Evolutionary conservation across 2,113 vertebrate genomes (phyloP).

Genomic region (Chinchilla lanigera): DNA sequence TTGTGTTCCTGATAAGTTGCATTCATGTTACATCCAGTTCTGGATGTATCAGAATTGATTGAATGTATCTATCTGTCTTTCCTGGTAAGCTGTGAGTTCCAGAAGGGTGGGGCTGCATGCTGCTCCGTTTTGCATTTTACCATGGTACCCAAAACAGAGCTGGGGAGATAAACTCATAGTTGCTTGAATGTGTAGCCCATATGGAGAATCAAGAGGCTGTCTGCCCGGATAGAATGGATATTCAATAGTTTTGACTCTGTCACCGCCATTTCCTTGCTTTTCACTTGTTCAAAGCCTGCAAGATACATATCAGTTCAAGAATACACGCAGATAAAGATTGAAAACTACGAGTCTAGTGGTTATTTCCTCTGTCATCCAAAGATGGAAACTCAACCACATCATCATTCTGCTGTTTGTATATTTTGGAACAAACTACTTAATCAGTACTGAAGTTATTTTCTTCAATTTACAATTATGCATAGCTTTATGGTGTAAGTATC

Average conservation of each 20-base stretch:
- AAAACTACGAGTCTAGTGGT: neutral
- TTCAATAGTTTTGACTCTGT: neutral
- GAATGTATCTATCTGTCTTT: neutral
- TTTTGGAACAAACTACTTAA: neutral
- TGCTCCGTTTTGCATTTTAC: neutral
- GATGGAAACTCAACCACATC: neutral
- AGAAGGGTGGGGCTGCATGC: accelerated
- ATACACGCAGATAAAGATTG: neutral
- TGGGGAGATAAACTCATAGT: neutral
- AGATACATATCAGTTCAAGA: neutral
- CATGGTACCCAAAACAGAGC: neutral
- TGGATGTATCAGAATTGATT: neutral
- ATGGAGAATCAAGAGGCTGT: neutral
- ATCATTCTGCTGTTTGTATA: neutral
- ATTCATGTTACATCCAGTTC: neutral
- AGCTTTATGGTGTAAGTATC: neutral
- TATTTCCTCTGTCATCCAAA: neutral
- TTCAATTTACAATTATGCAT: neutral
- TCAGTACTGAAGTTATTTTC: neutral
- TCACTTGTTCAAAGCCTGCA: neutral
- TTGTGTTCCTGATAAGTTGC: neutral
- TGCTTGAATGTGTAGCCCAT: neutral
- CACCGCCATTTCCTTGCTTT: neutral
- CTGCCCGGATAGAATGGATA: neutral
- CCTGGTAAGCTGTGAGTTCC: neutral